phyloP scores from a whole-genome alignment of 2,888 invertebrate species.

The Pseudococcus longispinus region DNA sequence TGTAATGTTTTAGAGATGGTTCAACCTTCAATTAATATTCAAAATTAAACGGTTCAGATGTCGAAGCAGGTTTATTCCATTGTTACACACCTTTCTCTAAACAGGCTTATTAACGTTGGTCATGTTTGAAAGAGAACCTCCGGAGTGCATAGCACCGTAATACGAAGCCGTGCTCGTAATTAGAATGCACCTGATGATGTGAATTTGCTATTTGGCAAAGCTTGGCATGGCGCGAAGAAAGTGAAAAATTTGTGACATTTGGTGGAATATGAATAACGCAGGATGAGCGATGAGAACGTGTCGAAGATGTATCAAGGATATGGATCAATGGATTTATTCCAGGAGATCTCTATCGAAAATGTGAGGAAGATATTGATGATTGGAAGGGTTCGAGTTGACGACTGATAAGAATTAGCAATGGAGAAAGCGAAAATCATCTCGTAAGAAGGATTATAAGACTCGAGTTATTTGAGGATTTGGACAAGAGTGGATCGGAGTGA shows the following conservation, averaged over 20 bases:
- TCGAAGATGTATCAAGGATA: neutral
- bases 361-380: neutral
- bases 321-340: neutral
- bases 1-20: neutral
- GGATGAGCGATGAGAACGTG: neutral
- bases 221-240: neutral
- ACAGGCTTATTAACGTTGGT: constrained; percentile 3
- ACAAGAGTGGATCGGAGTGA: no score
- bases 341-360: neutral
- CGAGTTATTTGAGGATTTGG: no score
- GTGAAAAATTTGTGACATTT: neutral
- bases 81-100: constrained; percentile 29
- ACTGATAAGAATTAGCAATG: neutral
- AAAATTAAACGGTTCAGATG: constrained; percentile 28
- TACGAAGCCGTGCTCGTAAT: neutral
- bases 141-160: neutral
- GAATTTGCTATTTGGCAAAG: neutral
- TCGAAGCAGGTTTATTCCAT: constrained; percentile 18
- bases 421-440: neutral
- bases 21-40: constrained; percentile 34
- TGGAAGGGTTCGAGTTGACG: neutral
- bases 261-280: neutral
- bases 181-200: neutral
- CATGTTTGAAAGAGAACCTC: neutral
- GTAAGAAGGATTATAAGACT: neutral